These are phyloP conservation scores for Pharmacophagus antenor DNA, from an alignment of 2,888 invertebrate species.

Conservation along the genomic window DNA sequence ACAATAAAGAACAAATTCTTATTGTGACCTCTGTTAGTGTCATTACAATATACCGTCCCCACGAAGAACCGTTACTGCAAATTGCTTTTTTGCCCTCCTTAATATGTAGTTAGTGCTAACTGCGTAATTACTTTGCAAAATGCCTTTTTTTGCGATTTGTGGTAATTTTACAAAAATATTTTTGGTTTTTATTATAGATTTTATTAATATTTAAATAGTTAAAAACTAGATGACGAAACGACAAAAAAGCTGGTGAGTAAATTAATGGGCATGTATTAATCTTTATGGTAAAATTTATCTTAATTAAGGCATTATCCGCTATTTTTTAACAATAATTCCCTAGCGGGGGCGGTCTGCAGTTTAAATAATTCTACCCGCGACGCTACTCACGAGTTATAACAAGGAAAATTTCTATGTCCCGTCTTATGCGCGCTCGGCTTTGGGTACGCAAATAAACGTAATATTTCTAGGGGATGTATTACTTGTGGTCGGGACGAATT, in stretches of 20 bases:
- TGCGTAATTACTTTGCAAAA: slow-evolving; percentile 23
- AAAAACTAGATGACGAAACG: too few species aligned
- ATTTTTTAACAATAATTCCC: slow-evolving; percentile 1
- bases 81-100: slow-evolving; percentile 27
- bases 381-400: slow-evolving; percentile 33
- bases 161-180: not conserved
- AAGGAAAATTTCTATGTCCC: slow-evolving; percentile 45
- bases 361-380: slow-evolving; percentile 33
- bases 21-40: slow-evolving; percentile 25
- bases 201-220: too few species aligned
- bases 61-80: slow-evolving; percentile 26
- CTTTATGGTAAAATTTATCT: not conserved
- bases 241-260: too few species aligned
- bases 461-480: slow-evolving; percentile 44
- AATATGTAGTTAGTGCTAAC: slow-evolving; percentile 27
- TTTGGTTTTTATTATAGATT: not conserved
- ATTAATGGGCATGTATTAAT: not conserved
- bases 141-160: not conserved
- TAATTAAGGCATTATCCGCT: not conserved
- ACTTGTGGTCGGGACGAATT: slow-evolving; percentile 26
- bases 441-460: slow-evolving; percentile 48
- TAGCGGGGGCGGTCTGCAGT: slow-evolving; percentile 30
- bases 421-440: slow-evolving; percentile 40
- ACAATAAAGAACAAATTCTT: slow-evolving; percentile 23
- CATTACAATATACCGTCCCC: slow-evolving; percentile 19